Conservation (phyloP, 2,888 invertebrate species). For the Acanthosepion esculentum region DNA sequence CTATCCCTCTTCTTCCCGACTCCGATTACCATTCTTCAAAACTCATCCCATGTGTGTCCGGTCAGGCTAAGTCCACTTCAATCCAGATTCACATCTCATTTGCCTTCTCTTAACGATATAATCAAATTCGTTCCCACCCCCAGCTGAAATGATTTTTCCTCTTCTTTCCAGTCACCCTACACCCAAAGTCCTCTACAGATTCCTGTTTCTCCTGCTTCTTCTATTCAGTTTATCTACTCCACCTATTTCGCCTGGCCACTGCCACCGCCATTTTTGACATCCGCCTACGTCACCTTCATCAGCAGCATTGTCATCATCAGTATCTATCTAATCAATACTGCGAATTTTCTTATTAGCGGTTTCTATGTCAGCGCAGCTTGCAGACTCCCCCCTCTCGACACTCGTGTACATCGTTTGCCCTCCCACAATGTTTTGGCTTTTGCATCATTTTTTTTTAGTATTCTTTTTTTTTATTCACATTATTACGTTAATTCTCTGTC, state of each 20-base stretch:
- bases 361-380: neutral
- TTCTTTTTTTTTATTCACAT: no score
- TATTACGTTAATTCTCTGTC: no score
- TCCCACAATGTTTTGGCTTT: neutral
- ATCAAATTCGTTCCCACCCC: neutral
- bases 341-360: neutral
- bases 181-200: no score
- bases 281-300: neutral
- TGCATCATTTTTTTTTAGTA: no score
- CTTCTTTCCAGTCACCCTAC: neutral
- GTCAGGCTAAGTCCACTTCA: neutral
- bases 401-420: neutral
- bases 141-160: neutral
- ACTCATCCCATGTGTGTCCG: neutral
- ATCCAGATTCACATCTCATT: neutral
- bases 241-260: neutral
- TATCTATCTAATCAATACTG: neutral
- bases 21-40: neutral
- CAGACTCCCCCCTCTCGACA: neutral
- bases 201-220: neutral
- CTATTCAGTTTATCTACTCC: neutral
- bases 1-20: neutral
- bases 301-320: neutral
- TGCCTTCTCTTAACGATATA: neutral
- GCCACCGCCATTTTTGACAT: neutral